These are phyloP conservation scores for Anadara kagoshimensis DNA, from an alignment of 1,140 invertebrate genomes.

Conservation along the genomic window DNA sequence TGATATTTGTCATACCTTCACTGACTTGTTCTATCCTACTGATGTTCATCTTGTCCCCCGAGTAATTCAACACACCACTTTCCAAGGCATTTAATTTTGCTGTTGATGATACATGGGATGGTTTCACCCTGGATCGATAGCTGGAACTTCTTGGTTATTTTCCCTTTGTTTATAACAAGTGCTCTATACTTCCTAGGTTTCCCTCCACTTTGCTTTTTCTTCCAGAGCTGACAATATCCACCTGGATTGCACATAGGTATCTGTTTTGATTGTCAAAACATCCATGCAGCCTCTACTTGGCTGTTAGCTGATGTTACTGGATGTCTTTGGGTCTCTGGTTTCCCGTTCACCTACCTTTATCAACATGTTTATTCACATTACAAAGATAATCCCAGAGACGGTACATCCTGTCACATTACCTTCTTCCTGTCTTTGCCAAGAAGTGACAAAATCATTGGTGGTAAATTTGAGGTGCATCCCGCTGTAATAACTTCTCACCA, in stretches of 20 bases:
- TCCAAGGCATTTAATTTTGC: constrained; percentile 32
- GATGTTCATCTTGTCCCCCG: constrained; percentile 9
- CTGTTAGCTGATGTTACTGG: constrained; percentile 9
- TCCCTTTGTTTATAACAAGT: background rate
- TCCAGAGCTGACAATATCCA: too few species aligned
- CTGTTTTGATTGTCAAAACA: constrained; percentile 31
- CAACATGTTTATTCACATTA: constrained; percentile 11
- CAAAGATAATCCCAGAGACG: constrained; percentile 14
- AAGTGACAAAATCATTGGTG: constrained; percentile 1
- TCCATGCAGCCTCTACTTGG: constrained; percentile 38
- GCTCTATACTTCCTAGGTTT: constrained; percentile 11
- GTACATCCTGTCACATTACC: constrained; percentile 16
- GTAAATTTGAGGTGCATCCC: constrained; percentile 29
- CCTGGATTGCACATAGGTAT: too few species aligned
- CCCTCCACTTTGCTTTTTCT: constrained; percentile 18
- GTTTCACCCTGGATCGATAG: constrained; percentile 25
- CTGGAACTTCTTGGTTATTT: background rate
- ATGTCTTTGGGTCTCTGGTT: constrained; percentile 20
- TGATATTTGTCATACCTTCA: constrained; percentile 28
- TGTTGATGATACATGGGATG: constrained; percentile 29
- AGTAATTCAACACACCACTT: constrained; percentile 35
- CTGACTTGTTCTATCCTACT: constrained; percentile 7
- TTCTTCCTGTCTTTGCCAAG: constrained; percentile 4
- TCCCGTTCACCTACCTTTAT: constrained; percentile 18
- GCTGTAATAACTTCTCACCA: constrained; percentile 24